These are phyloP conservation scores for Hypothenemus hampei DNA, from an alignment of 1,140 invertebrate genomes.

Conservation along the genomic window DNA sequence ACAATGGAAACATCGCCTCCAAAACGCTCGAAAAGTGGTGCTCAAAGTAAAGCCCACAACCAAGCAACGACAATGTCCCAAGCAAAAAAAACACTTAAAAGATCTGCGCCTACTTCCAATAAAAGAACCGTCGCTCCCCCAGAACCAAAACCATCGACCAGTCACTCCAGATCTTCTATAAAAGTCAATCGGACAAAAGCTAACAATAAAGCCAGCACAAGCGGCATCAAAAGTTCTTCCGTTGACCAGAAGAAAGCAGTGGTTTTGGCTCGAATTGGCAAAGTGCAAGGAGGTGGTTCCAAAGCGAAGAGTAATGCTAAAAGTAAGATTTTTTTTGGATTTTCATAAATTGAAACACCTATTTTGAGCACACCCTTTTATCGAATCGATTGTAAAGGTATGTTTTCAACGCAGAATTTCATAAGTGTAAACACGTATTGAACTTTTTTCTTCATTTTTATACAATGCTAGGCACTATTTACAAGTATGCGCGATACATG, in stretches of 20 bases:
- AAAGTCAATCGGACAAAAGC: no score
- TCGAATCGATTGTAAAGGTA: neutral
- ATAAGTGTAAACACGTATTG: no score
- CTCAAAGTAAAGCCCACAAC: constrained; percentile 25
- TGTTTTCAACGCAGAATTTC: no score
- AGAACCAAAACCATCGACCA: no score
- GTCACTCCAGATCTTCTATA: no score
- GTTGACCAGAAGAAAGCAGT: constrained; percentile 45
- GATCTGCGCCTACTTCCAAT: neutral
- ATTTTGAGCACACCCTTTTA: neutral
- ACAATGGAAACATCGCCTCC: no score
- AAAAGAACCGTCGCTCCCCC: constrained; percentile 2
- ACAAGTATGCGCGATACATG: no score
- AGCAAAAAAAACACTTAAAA: constrained; percentile 10
- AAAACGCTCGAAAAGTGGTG: constrained; percentile 16
- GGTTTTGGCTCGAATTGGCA: constrained; percentile 42
- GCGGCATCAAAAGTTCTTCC: constrained; percentile 34
- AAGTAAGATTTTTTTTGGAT: constrained; percentile 23
- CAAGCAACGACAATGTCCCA: constrained; percentile 13
- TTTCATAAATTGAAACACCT: no score
- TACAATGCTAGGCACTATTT: no score
- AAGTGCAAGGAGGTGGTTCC: constrained; percentile 18
- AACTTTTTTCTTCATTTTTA: no score
- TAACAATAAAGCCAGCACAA: constrained; percentile 19
- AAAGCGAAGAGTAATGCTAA: constrained; percentile 8